Base-by-base conservation (phyloP, 2,888 invertebrate species). In the Trichogramma dendrolimi region DNA sequence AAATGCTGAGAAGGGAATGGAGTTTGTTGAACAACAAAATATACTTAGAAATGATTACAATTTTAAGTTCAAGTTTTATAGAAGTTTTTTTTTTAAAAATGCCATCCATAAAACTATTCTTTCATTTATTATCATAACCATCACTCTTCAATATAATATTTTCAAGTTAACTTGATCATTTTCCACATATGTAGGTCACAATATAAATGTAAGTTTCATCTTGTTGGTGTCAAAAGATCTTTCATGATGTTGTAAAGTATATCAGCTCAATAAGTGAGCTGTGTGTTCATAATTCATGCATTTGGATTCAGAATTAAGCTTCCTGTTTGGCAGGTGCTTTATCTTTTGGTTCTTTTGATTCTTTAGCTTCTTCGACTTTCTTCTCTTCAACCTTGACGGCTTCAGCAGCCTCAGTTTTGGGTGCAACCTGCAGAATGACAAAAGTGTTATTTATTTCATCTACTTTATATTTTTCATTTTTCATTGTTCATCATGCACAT, bases 361-460 rank as follows among this genome's bases (percentile, higher is more conserved):
- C 46, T 59, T 72, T 68, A 62, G 67, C 66, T 61, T 72, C 65
- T 41, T 72, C 64, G 62, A 76, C 76, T 68, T 76, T 77, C 63
- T 75, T 76, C 39, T 75, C 75, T 54, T 67, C 72, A 40, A 66
- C 67, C 7, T 67, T 60, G 7, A 71, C 69, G 59, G 67, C 72
- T 61, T 77, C 79, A 55, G 76, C 75, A 6, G 65, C 66, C 63
- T 78, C 78, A 62, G 78, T 78, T 69, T 78, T 79, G 61, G 75
- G 69, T 58, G 76, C 76, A 58, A 79, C 77, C 78, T 76, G 63
- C 8, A 60, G 50, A 67, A 55, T 55, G 2, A 47, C n/a, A 66
- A 27, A 27, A 27, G 27, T 27, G 27, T 40, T 8, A 39, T 5
- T n/a, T 4, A 10, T 54, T 42, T 11, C 43, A 54, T 38, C 47